Evolutionary conservation across 2,113 vertebrate species (phyloP).

Genomic region (Neodontobutis hainanensis): DNA sequence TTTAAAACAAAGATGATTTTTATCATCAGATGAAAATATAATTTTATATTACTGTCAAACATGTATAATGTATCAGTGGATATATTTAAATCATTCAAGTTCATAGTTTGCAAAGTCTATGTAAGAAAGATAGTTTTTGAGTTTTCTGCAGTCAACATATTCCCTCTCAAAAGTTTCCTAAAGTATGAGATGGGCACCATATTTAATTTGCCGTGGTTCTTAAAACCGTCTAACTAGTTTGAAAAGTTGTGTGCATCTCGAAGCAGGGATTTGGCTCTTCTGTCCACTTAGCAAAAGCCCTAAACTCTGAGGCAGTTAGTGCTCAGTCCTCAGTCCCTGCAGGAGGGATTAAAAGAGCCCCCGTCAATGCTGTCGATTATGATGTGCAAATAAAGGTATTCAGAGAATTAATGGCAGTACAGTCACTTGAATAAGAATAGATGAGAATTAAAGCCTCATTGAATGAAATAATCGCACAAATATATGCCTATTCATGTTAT

Average conservation of each 20-base stretch:
- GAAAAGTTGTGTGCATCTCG: background rate
- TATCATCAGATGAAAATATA: no score
- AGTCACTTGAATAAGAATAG: constrained; percentile 1
- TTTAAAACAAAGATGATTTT: no score
- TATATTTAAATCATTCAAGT: no score
- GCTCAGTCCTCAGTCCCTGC: background rate
- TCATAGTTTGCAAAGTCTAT: no score
- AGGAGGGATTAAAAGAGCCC: constrained; percentile 6
- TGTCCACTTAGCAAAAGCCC: constrained; percentile 1
- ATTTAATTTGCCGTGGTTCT: background rate
- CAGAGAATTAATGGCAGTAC: background rate
- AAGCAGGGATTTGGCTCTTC: constrained; percentile 2
- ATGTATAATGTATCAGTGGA: no score
- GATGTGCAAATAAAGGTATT: constrained; percentile 13
- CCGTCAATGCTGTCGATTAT: constrained; percentile 3
- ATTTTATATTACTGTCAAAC: no score
- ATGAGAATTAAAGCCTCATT: constrained; percentile 6
- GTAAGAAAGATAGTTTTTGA: no score
- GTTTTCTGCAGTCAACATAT: background rate
- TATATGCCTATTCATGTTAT: constrained; percentile 21
- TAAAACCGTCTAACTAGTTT: background rate
- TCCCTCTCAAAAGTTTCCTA: background rate
- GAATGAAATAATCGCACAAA: constrained; percentile 20
- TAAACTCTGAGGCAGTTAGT: background rate
- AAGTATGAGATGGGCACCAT: background rate